Evolutionary conservation across 2,888 invertebrate species (phyloP).

Genomic region (Trachelus tabidus): DNA sequence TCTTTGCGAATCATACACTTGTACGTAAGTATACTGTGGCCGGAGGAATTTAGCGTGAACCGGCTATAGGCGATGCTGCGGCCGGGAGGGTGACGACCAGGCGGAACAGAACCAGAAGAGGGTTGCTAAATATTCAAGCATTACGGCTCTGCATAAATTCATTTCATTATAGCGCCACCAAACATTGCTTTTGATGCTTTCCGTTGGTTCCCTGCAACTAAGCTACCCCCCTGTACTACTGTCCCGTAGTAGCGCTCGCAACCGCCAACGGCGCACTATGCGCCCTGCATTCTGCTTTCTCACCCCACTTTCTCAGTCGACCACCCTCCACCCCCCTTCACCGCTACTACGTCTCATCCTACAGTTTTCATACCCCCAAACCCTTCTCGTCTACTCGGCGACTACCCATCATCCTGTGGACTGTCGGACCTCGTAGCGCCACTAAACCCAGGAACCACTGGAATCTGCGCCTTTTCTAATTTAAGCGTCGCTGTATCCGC

Average conservation of each 20-base stretch:
- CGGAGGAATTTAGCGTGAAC: constrained; percentile 10
- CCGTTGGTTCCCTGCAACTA: constrained; percentile 47
- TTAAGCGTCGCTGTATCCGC: neutral
- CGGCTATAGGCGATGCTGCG: constrained; percentile 6
- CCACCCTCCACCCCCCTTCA: neutral
- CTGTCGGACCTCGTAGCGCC: neutral
- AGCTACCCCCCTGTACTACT: constrained; percentile 40
- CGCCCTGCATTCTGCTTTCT: constrained; percentile 30
- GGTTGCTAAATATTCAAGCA: constrained; percentile 68
- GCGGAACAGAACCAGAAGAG: constrained; percentile 62
- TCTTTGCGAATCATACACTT: neutral
- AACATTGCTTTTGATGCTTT: constrained; percentile 71
- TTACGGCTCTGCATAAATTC: constrained; percentile 76
- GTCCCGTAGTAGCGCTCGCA: constrained; percentile 37
- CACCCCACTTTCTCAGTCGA: neutral
- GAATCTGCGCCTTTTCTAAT: neutral
- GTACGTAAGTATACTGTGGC: neutral
- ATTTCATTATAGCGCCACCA: constrained; percentile 74
- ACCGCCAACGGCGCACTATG: constrained; percentile 37
- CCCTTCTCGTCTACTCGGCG: neutral
- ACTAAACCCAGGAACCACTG: neutral
- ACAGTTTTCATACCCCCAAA: neutral
- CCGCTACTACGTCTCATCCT: neutral
- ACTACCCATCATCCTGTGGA: neutral
- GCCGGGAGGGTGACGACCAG: constrained; percentile 38